Conservation (phyloP, 2,888 invertebrate species). For the Nysson spinosus region DNA sequence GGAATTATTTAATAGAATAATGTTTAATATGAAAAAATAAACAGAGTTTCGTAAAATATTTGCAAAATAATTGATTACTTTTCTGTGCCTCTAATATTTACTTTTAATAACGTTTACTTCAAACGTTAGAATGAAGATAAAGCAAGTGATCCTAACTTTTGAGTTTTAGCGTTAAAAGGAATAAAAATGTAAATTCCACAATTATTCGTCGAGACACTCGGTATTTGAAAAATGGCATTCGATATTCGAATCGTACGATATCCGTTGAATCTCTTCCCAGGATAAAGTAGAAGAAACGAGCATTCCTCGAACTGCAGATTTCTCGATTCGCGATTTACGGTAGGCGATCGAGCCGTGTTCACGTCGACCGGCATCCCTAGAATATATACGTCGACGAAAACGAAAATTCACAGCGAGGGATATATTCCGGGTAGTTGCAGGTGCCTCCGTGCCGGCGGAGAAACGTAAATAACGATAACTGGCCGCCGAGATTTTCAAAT, state of each 20-base stretch:
- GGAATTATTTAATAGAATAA: too few species aligned
- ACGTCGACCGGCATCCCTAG: not conserved
- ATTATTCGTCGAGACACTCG: too few species aligned
- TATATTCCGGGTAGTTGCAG: not conserved
- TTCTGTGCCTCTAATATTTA: too few species aligned
- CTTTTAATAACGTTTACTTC: too few species aligned
- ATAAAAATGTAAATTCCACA: too few species aligned
- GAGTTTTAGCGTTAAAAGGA: too few species aligned
- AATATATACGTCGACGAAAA: constrained; percentile 1
- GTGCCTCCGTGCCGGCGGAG: not conserved
- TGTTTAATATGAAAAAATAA: too few species aligned
- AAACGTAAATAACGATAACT: constrained; percentile 44
- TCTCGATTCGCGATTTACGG: constrained; percentile 3
- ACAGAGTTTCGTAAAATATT: too few species aligned
- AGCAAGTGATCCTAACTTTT: too few species aligned
- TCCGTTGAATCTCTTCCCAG: not conserved
- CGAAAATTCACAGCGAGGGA: not conserved
- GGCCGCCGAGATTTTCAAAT: constrained; percentile 37
- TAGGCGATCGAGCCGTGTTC: not conserved
- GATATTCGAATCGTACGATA: not conserved
- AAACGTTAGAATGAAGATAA: too few species aligned
- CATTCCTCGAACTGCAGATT: not conserved
- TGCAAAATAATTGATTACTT: too few species aligned
- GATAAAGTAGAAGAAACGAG: not conserved
- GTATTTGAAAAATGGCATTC: too few species aligned